Percentiles rank a stretch among this genome's conserved stretches.
These are phyloP conservation scores for Todiramphus saurophagus DNA, from an alignment of 2,113 vertebrate species.

Conservation along the genomic window DNA sequence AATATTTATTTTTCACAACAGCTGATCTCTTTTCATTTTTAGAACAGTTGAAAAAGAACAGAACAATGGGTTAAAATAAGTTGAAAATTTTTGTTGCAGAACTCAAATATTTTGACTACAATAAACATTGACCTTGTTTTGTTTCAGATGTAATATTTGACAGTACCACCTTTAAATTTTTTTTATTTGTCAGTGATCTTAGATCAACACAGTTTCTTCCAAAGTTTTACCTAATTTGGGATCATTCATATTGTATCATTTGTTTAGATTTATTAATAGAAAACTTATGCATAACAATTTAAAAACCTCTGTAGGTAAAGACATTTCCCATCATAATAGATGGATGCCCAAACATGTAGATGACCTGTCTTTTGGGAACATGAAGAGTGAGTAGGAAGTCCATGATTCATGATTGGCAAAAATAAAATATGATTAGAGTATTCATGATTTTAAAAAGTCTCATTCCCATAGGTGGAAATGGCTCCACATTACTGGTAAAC, in stretches of 20 bases:
- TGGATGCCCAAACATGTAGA: not conserved
- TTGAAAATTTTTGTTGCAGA: not conserved
- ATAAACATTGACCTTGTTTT: not conserved
- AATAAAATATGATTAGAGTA: not conserved
- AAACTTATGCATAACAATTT: not conserved
- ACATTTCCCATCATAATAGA: not conserved
- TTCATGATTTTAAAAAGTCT: not conserved
- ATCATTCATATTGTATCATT: not conserved
- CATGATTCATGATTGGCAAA: not conserved
- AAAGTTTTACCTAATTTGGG: not conserved
- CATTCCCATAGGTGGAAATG: not conserved
- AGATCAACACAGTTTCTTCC: not conserved
- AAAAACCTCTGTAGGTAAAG: not conserved
- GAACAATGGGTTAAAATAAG: not conserved
- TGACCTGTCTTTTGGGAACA: not conserved
- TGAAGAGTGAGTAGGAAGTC: not conserved
- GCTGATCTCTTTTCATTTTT: not conserved
- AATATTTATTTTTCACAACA: not conserved
- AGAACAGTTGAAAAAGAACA: not conserved
- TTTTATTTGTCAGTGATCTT: not conserved
- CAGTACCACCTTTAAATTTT: not conserved
- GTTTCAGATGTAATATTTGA: not conserved
- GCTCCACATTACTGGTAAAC: not conserved
- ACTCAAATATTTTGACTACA: not conserved
- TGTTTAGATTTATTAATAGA: not conserved